These are phyloP conservation scores for Dreissena rostriformis DNA, from an alignment of 1,140 invertebrate genomes.

Conservation along the genomic window DNA sequence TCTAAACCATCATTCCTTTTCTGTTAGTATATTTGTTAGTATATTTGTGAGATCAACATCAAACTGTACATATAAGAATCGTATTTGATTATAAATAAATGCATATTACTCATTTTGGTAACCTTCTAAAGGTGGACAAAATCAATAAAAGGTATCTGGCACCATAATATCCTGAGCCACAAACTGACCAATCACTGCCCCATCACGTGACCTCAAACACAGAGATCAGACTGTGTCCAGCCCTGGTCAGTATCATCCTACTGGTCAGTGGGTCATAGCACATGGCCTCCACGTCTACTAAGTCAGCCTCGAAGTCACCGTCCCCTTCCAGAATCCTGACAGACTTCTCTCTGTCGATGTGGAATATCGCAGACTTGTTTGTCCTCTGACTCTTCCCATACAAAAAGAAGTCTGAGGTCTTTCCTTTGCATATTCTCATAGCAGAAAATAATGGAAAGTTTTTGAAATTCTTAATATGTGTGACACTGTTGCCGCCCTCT, in stretches of 20 bases:
- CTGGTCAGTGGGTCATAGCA: conserved; percentile 27
- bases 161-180: too few species aligned
- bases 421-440: conserved; percentile 28
- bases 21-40: too few species aligned
- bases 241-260: conserved; percentile 18
- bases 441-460: conserved; percentile 36
- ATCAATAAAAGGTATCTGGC: too few species aligned
- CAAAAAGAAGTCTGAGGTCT: conserved; percentile 29
- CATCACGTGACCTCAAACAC: conserved; percentile 8
- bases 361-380: conserved; percentile 12
- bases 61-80: too few species aligned
- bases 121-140: too few species aligned
- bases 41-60: too few species aligned
- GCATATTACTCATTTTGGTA: too few species aligned
- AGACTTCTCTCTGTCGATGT: conserved; percentile 23
- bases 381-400: conserved; percentile 39
- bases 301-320: background rate
- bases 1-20: too few species aligned
- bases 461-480: conserved; percentile 22
- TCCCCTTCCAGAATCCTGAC: conserved; percentile 29
- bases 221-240: conserved; percentile 16
- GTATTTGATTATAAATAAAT: too few species aligned
- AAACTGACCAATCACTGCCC: too few species aligned
- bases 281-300: conserved; percentile 30
- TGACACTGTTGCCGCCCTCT: background rate